These are phyloP conservation scores for Thomomys bottae DNA, from an alignment of 2,113 vertebrate species.

Conservation along the genomic window DNA sequence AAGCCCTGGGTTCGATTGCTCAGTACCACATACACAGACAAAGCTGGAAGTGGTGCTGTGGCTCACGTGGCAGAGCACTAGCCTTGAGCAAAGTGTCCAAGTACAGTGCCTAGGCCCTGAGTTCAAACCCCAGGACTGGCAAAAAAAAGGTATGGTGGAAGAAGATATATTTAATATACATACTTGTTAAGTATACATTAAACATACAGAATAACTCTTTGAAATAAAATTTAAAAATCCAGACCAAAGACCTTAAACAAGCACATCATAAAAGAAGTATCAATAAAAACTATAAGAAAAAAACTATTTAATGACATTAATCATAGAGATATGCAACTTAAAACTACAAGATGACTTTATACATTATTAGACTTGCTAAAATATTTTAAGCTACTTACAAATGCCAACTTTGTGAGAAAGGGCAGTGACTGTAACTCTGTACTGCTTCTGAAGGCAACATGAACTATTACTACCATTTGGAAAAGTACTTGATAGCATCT, in stretches of 20 bases:
- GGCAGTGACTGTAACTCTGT: background rate
- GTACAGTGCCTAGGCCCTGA: no score
- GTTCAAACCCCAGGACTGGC: no score
- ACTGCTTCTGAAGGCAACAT: background rate
- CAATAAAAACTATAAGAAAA: background rate
- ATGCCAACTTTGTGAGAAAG: background rate
- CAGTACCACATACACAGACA: no score
- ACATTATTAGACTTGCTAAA: background rate
- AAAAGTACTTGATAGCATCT: background rate
- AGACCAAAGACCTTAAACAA: background rate
- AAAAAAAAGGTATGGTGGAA: conserved; percentile 8
- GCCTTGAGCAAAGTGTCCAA: no score
- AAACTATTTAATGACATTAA: background rate
- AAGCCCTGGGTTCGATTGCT: no score
- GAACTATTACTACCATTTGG: background rate
- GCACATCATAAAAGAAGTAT: background rate
- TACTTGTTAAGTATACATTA: background rate
- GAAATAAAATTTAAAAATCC: conserved; percentile 13
- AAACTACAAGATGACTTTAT: background rate
- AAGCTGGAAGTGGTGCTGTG: no score
- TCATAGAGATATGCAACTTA: background rate
- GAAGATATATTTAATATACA: background rate
- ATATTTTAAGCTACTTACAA: background rate
- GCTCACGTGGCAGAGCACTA: no score
- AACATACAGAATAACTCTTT: background rate